Conservation (phyloP, 2,113 vertebrate species). For the Chionomys nivalis region DNA sequence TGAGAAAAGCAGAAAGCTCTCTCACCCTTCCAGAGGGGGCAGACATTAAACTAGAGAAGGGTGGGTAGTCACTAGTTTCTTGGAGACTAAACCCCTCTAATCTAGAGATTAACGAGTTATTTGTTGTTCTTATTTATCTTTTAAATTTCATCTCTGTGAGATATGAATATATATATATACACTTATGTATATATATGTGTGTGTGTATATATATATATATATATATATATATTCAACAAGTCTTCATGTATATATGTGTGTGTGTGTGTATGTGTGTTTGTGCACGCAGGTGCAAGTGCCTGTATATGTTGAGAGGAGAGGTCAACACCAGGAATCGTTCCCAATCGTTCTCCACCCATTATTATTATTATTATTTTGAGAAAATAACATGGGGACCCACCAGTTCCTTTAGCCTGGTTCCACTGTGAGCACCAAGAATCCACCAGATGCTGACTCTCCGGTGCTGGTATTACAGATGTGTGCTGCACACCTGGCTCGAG, state of each 20-base stretch:
- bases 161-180: neutral
- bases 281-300: neutral
- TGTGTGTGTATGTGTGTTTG: neutral
- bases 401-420: neutral
- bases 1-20: neutral
- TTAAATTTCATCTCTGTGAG: neutral
- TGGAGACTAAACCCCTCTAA: neutral
- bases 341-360: too few relatives aligned
- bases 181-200: neutral
- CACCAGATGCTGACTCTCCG: neutral
- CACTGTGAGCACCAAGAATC: too few relatives aligned
- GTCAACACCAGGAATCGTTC: neutral
- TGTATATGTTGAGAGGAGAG: neutral
- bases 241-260: neutral
- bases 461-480: too few relatives aligned
- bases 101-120: neutral
- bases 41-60: neutral
- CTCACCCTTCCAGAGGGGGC: neutral
- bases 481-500: too few relatives aligned
- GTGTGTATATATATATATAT: too few relatives aligned
- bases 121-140: neutral
- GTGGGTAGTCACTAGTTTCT: neutral
- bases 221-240: neutral
- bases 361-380: neutral
- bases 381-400: neutral